Percentiles rank a stretch among this genome's conserved stretches.
These are phyloP conservation scores for Corythoichthys intestinalis DNA, from an alignment of 2,113 vertebrate genomes.

Conservation along the genomic window DNA sequence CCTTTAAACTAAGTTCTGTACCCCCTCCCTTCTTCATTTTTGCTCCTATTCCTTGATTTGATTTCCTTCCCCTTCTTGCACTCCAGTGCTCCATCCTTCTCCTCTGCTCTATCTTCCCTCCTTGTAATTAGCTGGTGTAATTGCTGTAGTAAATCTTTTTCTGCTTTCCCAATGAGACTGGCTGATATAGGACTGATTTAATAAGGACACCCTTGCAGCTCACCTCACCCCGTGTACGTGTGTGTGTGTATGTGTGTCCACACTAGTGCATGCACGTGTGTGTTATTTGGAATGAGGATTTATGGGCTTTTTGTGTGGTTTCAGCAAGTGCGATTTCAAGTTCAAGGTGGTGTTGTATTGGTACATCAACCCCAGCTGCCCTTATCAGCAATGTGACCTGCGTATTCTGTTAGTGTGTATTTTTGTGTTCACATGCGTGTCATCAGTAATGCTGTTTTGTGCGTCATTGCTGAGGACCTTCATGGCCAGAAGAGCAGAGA, in stretches of 20 bases:
- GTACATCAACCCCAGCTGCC: slow-evolving; percentile 54
- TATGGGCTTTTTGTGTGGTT: slow-evolving; percentile 70
- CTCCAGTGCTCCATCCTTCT: slow-evolving; percentile 40
- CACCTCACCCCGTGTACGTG: slow-evolving; percentile 45
- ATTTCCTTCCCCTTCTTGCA: slow-evolving; percentile 50
- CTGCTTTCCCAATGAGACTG: slow-evolving; percentile 71
- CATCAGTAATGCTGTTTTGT: slow-evolving; percentile 58
- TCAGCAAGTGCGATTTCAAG: slow-evolving; percentile 60
- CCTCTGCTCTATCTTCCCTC: slow-evolving; percentile 47
- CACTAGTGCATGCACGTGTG: slow-evolving; percentile 10
- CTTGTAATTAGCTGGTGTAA: slow-evolving; percentile 76
- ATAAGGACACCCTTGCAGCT: slow-evolving; percentile 66
- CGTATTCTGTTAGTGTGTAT: slow-evolving; percentile 18
- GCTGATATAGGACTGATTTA: slow-evolving; percentile 77
- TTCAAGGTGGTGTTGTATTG: slow-evolving; percentile 67
- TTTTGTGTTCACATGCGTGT: slow-evolving; percentile 24
- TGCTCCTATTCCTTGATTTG: slow-evolving; percentile 51
- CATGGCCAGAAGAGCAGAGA: slow-evolving; percentile 68
- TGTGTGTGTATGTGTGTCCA: slow-evolving; percentile 15
- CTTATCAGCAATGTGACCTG: slow-evolving; percentile 68
- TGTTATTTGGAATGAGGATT: slow-evolving; percentile 67
- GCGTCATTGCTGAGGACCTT: slow-evolving; percentile 70
- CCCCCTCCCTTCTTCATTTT: slow-evolving; percentile 39
- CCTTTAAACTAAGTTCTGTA: slow-evolving; percentile 46
- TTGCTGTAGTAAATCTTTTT: slow-evolving; percentile 79